Evolutionary conservation across 1,140 invertebrate species (phyloP), one percentile per base, ranked within the genome.

Genomic region (Halyomorpha halys): DNA sequence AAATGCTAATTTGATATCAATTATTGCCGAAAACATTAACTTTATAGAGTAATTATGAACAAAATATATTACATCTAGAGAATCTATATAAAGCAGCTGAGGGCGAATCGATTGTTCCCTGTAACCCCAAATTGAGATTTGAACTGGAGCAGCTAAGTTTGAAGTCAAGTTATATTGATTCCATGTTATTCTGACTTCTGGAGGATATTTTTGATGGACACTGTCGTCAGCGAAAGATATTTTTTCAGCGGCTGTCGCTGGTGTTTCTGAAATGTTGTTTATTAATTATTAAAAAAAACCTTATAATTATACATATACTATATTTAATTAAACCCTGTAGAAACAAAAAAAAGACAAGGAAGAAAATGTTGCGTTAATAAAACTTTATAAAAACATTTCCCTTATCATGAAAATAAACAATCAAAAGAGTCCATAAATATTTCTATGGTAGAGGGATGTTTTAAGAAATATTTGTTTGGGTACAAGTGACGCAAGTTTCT

Each of bases 51-150:
- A 8, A 13, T 39, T 11, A 30, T 30, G 27, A 30, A 39, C 11
- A 11, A 2, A 11, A 1, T 8, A 39, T 39, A 65, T 72, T 71
- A 79, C 79, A 66, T 76, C 77, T 11, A 84, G 65, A 19, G 73
- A 71, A 62, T 80, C 78, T 65, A 87, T 86, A 65, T 78, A 85
- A 15, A 83, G 68, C 18, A 87, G 75, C 68, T 86, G 78, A 0
- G 85, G 85, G 23, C 79, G 70, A 74, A 90, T 90, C 0, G 86
- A 89, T 0, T 83, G 83, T 74, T 94, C 90, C 30, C 86, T 81
- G 72, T 94, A 93, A 3, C 90, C 91, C 86, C 86, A 94, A 5
- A 94, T 73, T 0, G 87, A 89, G 67, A 94, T 90, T 62, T 83
- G 81, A 0, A 93, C 80, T 30, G 82, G 80, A 0, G 87, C 85